phyloP scores from a whole-genome alignment of 2,797 vertebrate genomes.

The Lemur catta region DNA sequence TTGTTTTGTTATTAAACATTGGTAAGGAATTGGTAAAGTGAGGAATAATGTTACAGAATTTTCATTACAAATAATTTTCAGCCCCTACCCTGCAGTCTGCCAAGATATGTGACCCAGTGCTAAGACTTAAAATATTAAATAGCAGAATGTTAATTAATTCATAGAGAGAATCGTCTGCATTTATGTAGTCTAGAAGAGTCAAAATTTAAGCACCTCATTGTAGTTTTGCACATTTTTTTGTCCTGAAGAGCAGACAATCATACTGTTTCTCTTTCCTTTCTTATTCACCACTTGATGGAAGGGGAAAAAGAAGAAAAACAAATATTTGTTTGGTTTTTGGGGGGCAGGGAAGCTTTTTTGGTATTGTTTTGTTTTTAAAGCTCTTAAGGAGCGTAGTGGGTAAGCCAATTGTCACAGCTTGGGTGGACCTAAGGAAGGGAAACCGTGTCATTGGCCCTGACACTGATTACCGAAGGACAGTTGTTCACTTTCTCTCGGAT shows the following conservation, averaged over 20 bases:
- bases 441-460: not conserved
- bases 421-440: not conserved
- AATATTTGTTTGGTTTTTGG: not conserved
- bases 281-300: not conserved
- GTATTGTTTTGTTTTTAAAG: not conserved
- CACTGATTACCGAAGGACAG: slow-evolving; percentile 19
- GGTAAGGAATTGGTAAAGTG: not conserved
- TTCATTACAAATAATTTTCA: slow-evolving; percentile 6
- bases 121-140: not conserved
- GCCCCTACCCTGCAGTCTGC: not conserved
- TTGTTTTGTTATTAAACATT: not conserved
- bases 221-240: not conserved
- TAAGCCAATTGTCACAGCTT: slow-evolving; percentile 15
- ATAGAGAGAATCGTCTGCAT: not conserved
- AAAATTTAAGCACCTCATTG: not conserved
- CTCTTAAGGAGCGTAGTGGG: not conserved
- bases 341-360: not conserved
- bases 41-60: not conserved
- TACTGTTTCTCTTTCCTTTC: not conserved
- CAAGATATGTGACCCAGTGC: not conserved
- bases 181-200: not conserved
- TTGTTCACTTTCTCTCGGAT: slow-evolving; percentile 44
- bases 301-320: not conserved
- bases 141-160: not conserved
- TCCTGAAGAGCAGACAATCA: not conserved